Conservation (phyloP, 2,888 invertebrate genomes). For the Ashinkailepas kermadecensis region DNA sequence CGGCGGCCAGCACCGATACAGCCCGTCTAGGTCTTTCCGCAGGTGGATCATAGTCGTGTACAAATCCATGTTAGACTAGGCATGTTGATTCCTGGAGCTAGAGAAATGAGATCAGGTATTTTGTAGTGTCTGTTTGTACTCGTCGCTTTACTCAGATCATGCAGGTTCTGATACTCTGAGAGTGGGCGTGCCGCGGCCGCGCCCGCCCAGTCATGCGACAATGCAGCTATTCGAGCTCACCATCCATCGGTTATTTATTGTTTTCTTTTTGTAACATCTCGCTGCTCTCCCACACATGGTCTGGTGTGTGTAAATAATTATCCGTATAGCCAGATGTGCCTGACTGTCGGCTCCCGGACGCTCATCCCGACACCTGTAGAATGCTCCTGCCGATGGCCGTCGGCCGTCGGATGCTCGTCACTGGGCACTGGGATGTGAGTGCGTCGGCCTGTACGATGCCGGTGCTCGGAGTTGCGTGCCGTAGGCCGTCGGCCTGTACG, state of each 20-base stretch:
- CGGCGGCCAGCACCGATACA: not conserved
- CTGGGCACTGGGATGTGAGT: too few relatives aligned
- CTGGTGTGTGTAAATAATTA: not conserved
- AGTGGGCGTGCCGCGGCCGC: not conserved
- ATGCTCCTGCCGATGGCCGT: too few relatives aligned
- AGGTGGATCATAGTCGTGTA: not conserved
- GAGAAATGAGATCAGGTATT: conserved; percentile 2
- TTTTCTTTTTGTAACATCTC: conserved; percentile 12
- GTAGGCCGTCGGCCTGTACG: too few relatives aligned
- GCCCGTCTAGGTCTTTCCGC: conserved; percentile 20
- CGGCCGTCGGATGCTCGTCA: too few relatives aligned
- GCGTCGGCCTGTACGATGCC: too few relatives aligned
- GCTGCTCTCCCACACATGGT: not conserved
- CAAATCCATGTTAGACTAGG: conserved; percentile 18
- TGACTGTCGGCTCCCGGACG: not conserved
- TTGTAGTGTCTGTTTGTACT: conserved; percentile 13
- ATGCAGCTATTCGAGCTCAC: conserved; percentile 5
- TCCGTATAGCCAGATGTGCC: conserved; percentile 16
- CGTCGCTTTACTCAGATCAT: conserved; percentile 13
- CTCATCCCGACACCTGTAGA: too few relatives aligned
- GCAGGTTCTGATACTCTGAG: not conserved
- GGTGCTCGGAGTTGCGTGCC: too few relatives aligned
- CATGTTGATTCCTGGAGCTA: not conserved
- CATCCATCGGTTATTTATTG: conserved; percentile 17
- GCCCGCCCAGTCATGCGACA: not conserved